Conservation (phyloP, 2,113 vertebrate genomes). For the Aptenodytes forsteri region DNA sequence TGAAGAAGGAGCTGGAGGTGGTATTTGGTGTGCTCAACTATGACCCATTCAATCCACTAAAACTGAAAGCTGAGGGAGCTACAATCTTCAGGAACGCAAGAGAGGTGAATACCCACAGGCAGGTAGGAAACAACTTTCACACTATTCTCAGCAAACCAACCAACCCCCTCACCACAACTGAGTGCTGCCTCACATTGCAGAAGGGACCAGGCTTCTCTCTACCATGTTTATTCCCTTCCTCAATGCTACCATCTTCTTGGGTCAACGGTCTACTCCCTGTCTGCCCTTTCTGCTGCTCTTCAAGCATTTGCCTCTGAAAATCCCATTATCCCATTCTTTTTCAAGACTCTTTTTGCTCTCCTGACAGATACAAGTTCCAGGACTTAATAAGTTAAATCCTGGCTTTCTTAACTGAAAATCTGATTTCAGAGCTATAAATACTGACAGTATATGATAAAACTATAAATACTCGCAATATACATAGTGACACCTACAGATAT, state of each 20-base stretch:
- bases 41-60: neutral
- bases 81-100: neutral
- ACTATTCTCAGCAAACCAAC: neutral
- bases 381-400: constrained; percentile 3
- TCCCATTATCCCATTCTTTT: neutral
- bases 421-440: constrained; percentile 48
- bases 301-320: neutral
- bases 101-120: neutral
- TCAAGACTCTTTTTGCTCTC: neutral
- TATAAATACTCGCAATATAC: constrained; percentile 53
- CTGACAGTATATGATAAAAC: constrained; percentile 37
- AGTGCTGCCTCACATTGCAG: neutral
- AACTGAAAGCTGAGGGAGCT: neutral
- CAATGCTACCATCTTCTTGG: neutral
- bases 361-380: neutral
- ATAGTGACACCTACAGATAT: constrained; percentile 25
- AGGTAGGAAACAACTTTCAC: neutral
- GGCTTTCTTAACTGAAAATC: neutral
- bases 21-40: neutral
- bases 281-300: neutral
- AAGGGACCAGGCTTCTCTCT: neutral
- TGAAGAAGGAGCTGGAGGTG: neutral
- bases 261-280: neutral
- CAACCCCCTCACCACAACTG: neutral
- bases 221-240: neutral